Evolutionary conservation across 1,140 invertebrate genomes (phyloP), one percentile per base, ranked within the genome.

Genomic region (Drosophila bifasciata): DNA sequence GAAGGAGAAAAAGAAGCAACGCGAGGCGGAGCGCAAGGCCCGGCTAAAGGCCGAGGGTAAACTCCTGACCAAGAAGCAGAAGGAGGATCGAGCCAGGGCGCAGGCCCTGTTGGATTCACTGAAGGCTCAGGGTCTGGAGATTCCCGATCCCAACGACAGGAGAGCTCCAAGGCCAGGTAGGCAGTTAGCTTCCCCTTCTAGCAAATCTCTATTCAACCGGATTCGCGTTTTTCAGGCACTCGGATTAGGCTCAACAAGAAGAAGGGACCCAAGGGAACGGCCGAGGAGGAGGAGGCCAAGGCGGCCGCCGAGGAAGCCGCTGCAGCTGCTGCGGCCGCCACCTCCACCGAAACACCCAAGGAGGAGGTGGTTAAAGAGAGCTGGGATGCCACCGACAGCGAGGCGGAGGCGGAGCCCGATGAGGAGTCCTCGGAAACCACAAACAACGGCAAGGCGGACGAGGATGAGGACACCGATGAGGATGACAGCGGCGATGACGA

Each of bases 31-130:
- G 89, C 94, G 96, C 61, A 97, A 97, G 92, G 97, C 98, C 90
- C 94, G 97, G 86, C 92, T 98, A 39, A 99, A 99, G 91, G 96
- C 96, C 19, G 98, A 99, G 93, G 98, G 98, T 1, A 99, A 98
- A 93, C 92, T 98, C 19, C 92, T 99, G 32, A 98, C 97, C 5
- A 94, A 96, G 0, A 98, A 98, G 92, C 97, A 99, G 89, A 97
- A 97, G 89, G 96, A 97, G 75, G 97, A 98, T 74, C 94, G 96
- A 67, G 96, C 96, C 1, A 93, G 97, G 73, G 96, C 97, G 2
- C 95, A 97, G 91, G 96, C 96, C 40, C 95, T 98, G 93, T 92
- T 99, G 44, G 96, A 98, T 61, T 95, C 95, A 3, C 92, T 98
- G 32, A 97, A 97, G 92, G 96, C 96, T 25, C 96, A 97, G 92